Percentiles rank a stretch among this genome's conserved stretches.
These are phyloP conservation scores for Cerastoderma edule DNA, from an alignment of 2,888 invertebrate species.

Conservation along the genomic window DNA sequence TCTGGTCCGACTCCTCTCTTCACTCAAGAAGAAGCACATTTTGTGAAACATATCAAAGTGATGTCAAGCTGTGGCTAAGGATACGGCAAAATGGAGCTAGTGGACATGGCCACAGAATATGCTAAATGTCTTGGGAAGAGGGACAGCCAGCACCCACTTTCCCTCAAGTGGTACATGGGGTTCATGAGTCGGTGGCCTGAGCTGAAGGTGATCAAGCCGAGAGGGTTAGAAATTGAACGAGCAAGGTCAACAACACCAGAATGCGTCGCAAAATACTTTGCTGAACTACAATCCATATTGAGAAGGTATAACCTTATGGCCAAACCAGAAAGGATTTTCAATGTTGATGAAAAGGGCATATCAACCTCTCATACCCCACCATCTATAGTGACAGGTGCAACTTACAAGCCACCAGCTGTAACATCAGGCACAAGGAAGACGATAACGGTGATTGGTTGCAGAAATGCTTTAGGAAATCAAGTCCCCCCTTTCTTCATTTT, in stretches of 20 bases:
- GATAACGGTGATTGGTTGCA: constrained; percentile 25
- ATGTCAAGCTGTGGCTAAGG: constrained; percentile 33
- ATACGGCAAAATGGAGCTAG: constrained; percentile 16
- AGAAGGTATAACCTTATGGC: constrained; percentile 27
- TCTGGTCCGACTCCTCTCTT: constrained; percentile 21
- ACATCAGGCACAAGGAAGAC: background rate
- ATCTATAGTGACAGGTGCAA: constrained; percentile 2
- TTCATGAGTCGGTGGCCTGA: constrained; percentile 29
- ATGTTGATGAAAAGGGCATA: constrained; percentile 37
- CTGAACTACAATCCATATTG: constrained; percentile 27
- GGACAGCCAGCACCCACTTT: constrained; percentile 14
- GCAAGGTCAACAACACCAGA: constrained; percentile 34
- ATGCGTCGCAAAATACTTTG: constrained; percentile 24
- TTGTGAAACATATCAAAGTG: constrained; percentile 29
- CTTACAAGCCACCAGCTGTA: background rate
- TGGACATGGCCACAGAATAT: constrained; percentile 18
- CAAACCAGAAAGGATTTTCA: constrained; percentile 35
- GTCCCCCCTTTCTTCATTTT: constrained; percentile 12
- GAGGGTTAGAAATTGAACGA: constrained; percentile 11
- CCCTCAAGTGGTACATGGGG: constrained; percentile 12
- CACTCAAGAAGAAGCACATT: constrained; percentile 16
- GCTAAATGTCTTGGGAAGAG: constrained; percentile 21
- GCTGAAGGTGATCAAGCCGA: constrained; percentile 20
- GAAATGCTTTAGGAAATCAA: constrained; percentile 13
- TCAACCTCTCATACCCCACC: constrained; percentile 18